These are phyloP conservation scores for Tetheella fluctuosa DNA, from an alignment of 2,888 invertebrate genomes.

Conservation along the genomic window DNA sequence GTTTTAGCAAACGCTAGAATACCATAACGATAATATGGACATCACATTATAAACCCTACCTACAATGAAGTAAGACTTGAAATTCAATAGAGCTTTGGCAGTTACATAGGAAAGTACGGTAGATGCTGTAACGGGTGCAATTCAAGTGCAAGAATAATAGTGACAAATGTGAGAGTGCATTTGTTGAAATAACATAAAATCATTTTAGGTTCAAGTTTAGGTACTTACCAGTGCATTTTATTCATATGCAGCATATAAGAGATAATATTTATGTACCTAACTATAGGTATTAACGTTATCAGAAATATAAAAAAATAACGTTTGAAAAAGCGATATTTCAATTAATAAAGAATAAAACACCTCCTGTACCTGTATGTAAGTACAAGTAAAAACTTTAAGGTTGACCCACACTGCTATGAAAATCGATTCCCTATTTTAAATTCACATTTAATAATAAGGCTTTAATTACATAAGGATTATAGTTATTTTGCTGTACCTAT, in stretches of 20 bases:
- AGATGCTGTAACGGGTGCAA: constrained; percentile 58
- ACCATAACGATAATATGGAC: constrained; percentile 28
- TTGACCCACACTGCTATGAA: too few species aligned
- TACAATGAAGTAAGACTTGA: constrained; percentile 18
- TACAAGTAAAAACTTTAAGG: too few species aligned
- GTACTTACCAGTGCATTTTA: not conserved
- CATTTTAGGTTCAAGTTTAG: constrained; percentile 47
- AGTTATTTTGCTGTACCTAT: not conserved
- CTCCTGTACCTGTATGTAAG: too few species aligned
- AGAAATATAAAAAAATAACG: too few species aligned
- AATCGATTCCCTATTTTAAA: too few species aligned
- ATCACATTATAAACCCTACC: constrained; percentile 29
- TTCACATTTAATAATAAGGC: too few species aligned
- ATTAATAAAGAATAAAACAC: too few species aligned
- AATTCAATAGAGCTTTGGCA: constrained; percentile 21
- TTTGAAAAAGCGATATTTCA: too few species aligned
- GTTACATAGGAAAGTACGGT: constrained; percentile 33
- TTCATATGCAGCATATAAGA: not conserved
- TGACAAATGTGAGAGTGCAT: constrained; percentile 67
- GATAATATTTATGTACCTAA: not conserved
- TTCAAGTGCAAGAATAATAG: constrained; percentile 73
- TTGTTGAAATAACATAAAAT: constrained; percentile 69
- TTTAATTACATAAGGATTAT: not conserved
- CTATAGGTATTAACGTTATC: not conserved
- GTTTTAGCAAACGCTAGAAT: constrained; percentile 65